A percentile compares a stretch with the other conserved stretches of the same genome.
phyloP scores from a whole-genome alignment of 2,888 invertebrate genomes.

The Sphaerophoria rueppellii region DNA sequence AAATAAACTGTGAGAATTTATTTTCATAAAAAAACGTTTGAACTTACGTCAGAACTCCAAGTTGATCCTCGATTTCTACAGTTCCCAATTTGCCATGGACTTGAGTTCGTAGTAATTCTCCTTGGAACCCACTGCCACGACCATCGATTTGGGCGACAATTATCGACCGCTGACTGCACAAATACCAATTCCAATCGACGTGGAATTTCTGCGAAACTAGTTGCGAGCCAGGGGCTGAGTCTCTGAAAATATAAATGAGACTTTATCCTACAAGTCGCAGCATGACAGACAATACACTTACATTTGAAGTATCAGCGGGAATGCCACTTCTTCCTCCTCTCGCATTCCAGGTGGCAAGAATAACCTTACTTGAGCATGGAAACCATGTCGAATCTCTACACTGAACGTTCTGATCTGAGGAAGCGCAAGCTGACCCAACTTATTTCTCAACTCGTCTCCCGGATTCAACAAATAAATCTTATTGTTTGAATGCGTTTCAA shows the following conservation, averaged over 20 bases:
- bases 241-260: constrained; percentile 82
- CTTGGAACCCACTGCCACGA: constrained; percentile 92
- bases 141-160: constrained; percentile 95
- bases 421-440: constrained; percentile 86
- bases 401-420: constrained; percentile 89
- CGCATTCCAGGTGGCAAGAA: constrained; percentile 92
- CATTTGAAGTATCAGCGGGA: constrained; percentile 92
- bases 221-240: constrained; percentile 92
- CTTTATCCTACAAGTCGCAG: background rate
- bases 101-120: constrained; percentile 88
- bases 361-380: constrained; percentile 89
- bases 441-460: constrained; percentile 86
- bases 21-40: background rate
- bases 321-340: constrained; percentile 91
- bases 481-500: constrained; percentile 84
- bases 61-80: constrained; percentile 90
- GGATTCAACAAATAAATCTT: constrained; percentile 87
- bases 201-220: constrained; percentile 91
- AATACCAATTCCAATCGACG: constrained; percentile 92
- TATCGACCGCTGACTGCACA: constrained; percentile 91
- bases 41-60: constrained; percentile 86
- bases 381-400: constrained; percentile 86
- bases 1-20: background rate
- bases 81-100: constrained; percentile 89
- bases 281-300: constrained; percentile 83